Evolutionary conservation across 2,113 vertebrate species (phyloP).

Genomic region (Furnarius figulus): DNA sequence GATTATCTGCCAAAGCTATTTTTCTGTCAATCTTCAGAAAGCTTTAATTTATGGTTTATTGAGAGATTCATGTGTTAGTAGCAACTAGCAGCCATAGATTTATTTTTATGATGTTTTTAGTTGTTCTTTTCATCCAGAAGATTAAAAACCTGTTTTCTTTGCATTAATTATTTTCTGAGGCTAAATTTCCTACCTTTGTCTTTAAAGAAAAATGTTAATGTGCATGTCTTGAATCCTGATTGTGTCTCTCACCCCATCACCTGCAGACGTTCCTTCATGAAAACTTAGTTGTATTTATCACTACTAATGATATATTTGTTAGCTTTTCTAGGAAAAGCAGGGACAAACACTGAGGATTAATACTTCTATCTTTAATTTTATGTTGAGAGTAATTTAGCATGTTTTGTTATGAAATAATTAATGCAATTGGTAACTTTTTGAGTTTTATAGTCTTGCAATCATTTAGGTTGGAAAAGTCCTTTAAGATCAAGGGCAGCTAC

Average conservation of each 20-base stretch:
- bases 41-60: background rate
- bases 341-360: background rate
- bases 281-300: background rate
- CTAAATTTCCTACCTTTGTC: background rate
- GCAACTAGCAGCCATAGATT: background rate
- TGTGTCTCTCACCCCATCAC: fast-evolving
- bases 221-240: background rate
- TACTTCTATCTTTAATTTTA: background rate
- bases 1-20: background rate
- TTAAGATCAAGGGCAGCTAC: background rate
- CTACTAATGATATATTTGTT: background rate
- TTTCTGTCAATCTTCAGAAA: background rate
- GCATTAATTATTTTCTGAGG: background rate
- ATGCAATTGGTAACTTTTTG: background rate
- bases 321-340: background rate
- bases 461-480: background rate
- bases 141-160: background rate
- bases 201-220: background rate
- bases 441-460: background rate
- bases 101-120: background rate
- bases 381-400: background rate
- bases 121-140: background rate
- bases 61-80: background rate
- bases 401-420: background rate
- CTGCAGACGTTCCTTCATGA: background rate